Percentiles rank a stretch among this genome's conserved stretches.
phyloP scores from a whole-genome alignment of 2,888 invertebrate genomes.

The Lottia scabra region DNA sequence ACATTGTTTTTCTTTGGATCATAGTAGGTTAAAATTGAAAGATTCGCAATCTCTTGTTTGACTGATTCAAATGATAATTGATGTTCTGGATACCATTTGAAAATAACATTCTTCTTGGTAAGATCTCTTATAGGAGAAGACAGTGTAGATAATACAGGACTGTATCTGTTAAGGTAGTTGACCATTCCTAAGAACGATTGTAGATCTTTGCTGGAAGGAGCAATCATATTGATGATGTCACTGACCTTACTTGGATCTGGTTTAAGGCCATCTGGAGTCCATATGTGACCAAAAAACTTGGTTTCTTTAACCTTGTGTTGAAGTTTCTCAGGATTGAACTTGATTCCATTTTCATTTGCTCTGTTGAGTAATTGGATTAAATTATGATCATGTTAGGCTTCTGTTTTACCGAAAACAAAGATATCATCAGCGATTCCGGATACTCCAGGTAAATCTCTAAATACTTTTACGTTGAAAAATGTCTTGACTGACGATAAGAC shows the following conservation, averaged over 20 bases:
- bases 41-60: constrained; percentile 22
- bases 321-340: constrained; percentile 26
- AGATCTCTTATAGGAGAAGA: background rate
- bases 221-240: constrained; percentile 25
- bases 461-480: background rate
- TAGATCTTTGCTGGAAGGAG: constrained; percentile 13
- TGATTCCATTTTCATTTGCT: constrained; percentile 22
- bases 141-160: background rate
- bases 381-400: constrained; percentile 25
- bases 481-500: constrained; percentile 32
- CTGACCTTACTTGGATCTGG: constrained; percentile 28
- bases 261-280: constrained; percentile 12
- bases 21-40: constrained; percentile 22
- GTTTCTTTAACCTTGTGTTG: constrained; percentile 7
- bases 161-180: background rate
- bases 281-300: constrained; percentile 26
- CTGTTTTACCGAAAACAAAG: constrained; percentile 10
- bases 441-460: constrained; percentile 18
- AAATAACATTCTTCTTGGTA: constrained; percentile 13
- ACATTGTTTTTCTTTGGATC: constrained; percentile 13
- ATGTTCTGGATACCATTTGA: constrained; percentile 22
- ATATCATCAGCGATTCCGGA: constrained; percentile 26
- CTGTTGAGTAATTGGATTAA: constrained; percentile 20
- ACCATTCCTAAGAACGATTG: constrained; percentile 15
- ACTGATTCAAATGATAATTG: constrained; percentile 22